Evolutionary conservation across 2,113 vertebrate genomes (phyloP), one percentile per base, ranked within the genome.

Genomic region (Neoarius graeffei): DNA sequence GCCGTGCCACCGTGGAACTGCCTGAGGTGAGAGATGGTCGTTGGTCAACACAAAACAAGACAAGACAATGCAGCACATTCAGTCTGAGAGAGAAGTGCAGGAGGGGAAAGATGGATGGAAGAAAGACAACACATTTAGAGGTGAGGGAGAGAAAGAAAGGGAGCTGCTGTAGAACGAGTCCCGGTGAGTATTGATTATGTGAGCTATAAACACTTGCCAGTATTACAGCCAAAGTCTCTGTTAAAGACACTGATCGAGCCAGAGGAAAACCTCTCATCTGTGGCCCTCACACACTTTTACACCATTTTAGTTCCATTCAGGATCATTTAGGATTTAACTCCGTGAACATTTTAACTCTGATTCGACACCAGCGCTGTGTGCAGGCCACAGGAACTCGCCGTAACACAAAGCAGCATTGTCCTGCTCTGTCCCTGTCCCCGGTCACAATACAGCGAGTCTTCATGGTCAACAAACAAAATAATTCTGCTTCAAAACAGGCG

Each of bases 351-450:
- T 69, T 69, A 13, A 13, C 66, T 50, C 3, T 5, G 67, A 76
- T 35, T 73, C 9, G 27, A 42, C 10, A 59, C 13, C 11, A 80
- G 69, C 64, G 57, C 69, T 35, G 17, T 3, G n/a, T 60, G 30
- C 54, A 60, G 30, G 23, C 67, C 25, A 54, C 42, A 54, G 50
- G 3, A 54, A 42, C 23, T 6, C 56, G 4, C 5, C 6, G 1
- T 10, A 5, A 42, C 54, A 88, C 87, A 88, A 88, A 84, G 87
- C 73, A n/a, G 59, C 73, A 79, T 84, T 88, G 87, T 88, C 42
- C 66, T 64, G 13, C 69, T 64, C 57, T 10, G 57, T 30, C 11
- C 54, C 56, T 60, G 2, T 13, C 50, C 86, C 59, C n/a, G 9
- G 30, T 69, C 77, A 81, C 20, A 73, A 81, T 48, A 74, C 52